phyloP scores from a whole-genome alignment of 2,888 invertebrate genomes.

The Acrobasis consociella region DNA sequence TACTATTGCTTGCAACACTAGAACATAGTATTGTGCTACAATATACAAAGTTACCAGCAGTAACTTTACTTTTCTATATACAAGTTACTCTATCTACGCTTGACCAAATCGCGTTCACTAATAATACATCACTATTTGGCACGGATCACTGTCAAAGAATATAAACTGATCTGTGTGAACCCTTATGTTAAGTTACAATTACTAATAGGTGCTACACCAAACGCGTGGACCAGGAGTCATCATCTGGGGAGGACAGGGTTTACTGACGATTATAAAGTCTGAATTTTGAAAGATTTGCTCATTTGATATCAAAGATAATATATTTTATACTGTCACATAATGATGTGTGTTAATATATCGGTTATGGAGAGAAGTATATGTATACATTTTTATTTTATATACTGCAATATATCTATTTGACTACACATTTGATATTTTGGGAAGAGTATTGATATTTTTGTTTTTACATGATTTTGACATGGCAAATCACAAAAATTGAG shows the following conservation, averaged over 20 bases:
- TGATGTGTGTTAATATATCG: not conserved
- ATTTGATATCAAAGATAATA: not conserved
- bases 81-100: too few relatives aligned
- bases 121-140: constrained; percentile 6
- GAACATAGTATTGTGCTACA: too few relatives aligned
- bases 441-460: not conserved
- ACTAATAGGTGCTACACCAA: constrained; percentile 3
- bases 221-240: constrained; percentile 9
- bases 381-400: not conserved
- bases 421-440: not conserved
- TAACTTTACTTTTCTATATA: too few relatives aligned
- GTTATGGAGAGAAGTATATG: not conserved
- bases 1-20: too few relatives aligned
- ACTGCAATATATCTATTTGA: too few relatives aligned
- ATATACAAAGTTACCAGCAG: too few relatives aligned
- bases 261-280: constrained; percentile 12
- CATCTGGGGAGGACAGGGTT: constrained; percentile 8
- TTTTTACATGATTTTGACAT: too few relatives aligned
- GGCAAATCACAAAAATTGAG: too few relatives aligned
- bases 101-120: not conserved
- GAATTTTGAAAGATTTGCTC: not conserved
- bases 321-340: not conserved
- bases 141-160: constrained; percentile 1
- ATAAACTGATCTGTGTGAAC: constrained; percentile 17
- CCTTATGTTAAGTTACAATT: not conserved